phyloP scores from a whole-genome alignment of 2,113 vertebrate species.

The Gallinago media region DNA sequence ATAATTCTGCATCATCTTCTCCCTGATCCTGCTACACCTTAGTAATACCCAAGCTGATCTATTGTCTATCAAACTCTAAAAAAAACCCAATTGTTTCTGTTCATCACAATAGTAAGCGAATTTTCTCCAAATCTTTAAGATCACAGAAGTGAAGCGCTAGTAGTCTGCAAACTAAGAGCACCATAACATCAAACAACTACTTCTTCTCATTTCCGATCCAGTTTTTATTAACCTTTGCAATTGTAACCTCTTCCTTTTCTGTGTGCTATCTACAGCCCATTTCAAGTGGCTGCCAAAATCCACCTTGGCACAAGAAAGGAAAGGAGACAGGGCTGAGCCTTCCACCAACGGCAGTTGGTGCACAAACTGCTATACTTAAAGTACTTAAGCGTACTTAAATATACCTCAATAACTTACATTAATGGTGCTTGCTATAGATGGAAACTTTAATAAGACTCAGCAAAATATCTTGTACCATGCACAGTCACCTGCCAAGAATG shows the following conservation, averaged over 20 bases:
- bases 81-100: background rate
- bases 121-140: background rate
- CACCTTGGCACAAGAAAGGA: background rate
- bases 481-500: background rate
- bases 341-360: background rate
- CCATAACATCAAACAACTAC: background rate
- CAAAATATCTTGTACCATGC: background rate
- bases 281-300: background rate
- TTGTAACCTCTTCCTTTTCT: rapidly evolving
- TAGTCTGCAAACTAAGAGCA: background rate
- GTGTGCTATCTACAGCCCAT: too few relatives aligned
- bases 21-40: background rate
- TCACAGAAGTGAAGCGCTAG: background rate
- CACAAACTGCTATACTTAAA: background rate
- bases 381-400: background rate
- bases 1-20: background rate
- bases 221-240: background rate
- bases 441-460: background rate
- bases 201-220: background rate
- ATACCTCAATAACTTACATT: background rate
- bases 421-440: background rate
- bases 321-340: background rate
- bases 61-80: background rate
- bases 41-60: background rate
- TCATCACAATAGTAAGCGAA: background rate